Evolutionary conservation across 2,113 vertebrate species (phyloP), one percentile per base, ranked within the genome.

Genomic region (Clarias gariepinus): DNA sequence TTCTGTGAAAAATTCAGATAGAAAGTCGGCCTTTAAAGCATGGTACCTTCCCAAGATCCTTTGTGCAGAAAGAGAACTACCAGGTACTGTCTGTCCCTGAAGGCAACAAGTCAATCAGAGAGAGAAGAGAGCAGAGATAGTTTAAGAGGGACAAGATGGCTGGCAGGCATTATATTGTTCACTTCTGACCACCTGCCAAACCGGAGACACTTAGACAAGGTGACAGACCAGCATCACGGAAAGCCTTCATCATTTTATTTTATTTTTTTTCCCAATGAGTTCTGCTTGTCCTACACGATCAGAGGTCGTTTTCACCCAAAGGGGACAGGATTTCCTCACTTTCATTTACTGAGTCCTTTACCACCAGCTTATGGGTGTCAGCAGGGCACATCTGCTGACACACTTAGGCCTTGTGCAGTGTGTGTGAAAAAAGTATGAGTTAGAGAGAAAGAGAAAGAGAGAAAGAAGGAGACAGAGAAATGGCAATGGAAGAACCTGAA

Each of bases 391-490:
- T 73, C 28, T 82, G 61, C 63, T 71, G 52, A 52, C 21, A 60
- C 68, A 83, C 63, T 68, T n/a, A 33, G 47, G 28, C 57, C 25
- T 77, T 81, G 69, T 53, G 30, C 82, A 82, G 53, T 61, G 86
- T 63, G 61, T 13, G 81, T 81, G 77, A 63, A 33, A 69, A 83
- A 73, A 71, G 21, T 58, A 61, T 64, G 47, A 57, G 64, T 25
- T 5, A 30, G 28, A 79, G 86, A 88, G 85, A 63, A 12, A 89
- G 87, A 90, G 89, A 68, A 69, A 66, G 16, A 73, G 85, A 63
- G 11, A 89, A 87, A 90, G 89, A 68, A 69, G 63, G 16, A 73
- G 30, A 18, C 87, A 90, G 86, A 87, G 57, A 85, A 85, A 89
- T 36, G 33, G 33, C 7, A 47, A 47, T 47, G 6, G 47, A 47